phyloP scores from a whole-genome alignment of 1,140 invertebrate species.

The Homalodisca vitripennis region DNA sequence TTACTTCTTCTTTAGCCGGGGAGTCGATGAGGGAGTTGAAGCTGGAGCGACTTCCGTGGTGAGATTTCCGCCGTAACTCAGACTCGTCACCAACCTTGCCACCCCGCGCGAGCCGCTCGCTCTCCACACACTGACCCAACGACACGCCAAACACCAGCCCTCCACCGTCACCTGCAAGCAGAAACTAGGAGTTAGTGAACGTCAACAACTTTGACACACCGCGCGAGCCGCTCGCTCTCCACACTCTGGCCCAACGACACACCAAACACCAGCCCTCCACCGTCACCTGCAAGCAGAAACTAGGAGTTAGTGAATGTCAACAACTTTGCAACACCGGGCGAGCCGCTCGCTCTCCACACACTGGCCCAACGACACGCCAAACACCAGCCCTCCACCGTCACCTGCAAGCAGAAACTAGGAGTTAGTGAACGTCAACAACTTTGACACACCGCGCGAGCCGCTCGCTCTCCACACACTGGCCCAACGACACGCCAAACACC shows the following conservation, averaged over 20 bases:
- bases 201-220: too few relatives aligned
- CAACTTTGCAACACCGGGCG: too few relatives aligned
- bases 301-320: too few relatives aligned
- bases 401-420: too few relatives aligned
- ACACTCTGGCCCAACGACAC: slow-evolving; percentile 78
- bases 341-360: slow-evolving; percentile 74
- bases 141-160: slow-evolving; percentile 82
- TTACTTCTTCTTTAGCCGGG: slow-evolving; percentile 45
- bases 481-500: slow-evolving; percentile 81
- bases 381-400: slow-evolving; percentile 61
- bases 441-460: slow-evolving; percentile 41
- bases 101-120: slow-evolving; percentile 56
- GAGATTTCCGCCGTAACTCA: slow-evolving; percentile 53
- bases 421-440: too few relatives aligned
- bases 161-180: slow-evolving; percentile 36
- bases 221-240: slow-evolving; percentile 61
- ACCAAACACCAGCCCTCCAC: slow-evolving; percentile 76
- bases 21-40: slow-evolving; percentile 66
- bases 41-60: slow-evolving; percentile 65
- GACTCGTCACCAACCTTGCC: slow-evolving; percentile 44
- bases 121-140: slow-evolving; percentile 75
- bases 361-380: slow-evolving; percentile 76
- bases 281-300: slow-evolving; percentile 14
- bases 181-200: too few relatives aligned
- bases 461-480: slow-evolving; percentile 80